phyloP scores from a whole-genome alignment of 2,797 vertebrate species.

The Sebastes flavidus region DNA sequence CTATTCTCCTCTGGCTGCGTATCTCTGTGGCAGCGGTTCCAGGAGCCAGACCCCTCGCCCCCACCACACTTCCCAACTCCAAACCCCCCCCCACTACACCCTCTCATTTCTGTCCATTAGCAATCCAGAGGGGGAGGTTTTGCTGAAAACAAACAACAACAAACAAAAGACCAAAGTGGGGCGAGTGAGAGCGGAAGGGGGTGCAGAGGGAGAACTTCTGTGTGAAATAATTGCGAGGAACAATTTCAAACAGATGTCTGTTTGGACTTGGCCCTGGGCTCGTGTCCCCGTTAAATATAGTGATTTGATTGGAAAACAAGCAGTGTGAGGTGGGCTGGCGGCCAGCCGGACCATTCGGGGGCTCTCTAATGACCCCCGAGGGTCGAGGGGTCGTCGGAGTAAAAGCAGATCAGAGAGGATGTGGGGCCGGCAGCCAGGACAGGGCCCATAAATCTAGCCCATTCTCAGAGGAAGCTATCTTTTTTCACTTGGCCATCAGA shows the following conservation, averaged over 20 bases:
- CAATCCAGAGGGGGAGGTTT: conserved; percentile 53
- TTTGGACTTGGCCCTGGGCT: conserved; percentile 76
- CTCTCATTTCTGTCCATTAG: conserved; percentile 63
- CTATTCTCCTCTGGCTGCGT: conserved; percentile 44
- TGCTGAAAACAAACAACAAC: conserved; percentile 72
- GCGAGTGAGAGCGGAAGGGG: conserved; percentile 34
- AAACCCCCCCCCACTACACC: not conserved
- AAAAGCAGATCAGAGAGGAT: conserved; percentile 85
- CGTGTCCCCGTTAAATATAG: conserved; percentile 81
- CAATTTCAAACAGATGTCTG: conserved; percentile 81
- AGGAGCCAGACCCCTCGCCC: conserved; percentile 50
- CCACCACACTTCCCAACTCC: conserved; percentile 12
- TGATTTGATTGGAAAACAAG: conserved; percentile 83
- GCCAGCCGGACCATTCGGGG: conserved; percentile 77
- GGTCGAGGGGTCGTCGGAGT: conserved; percentile 78
- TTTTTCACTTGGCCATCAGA: conserved; percentile 66
- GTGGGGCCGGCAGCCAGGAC: conserved; percentile 74
- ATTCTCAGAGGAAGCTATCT: conserved; percentile 78
- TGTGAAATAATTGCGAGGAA: conserved; percentile 76
- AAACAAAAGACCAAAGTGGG: conserved; percentile 74
- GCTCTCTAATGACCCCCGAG: conserved; percentile 78
- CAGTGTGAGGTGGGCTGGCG: conserved; percentile 68
- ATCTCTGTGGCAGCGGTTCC: conserved; percentile 44
- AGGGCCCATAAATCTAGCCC: conserved; percentile 78
- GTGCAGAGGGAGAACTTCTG: conserved; percentile 56